phyloP scores from a whole-genome alignment of 2,113 vertebrate species.

The Sterna hirundo region DNA sequence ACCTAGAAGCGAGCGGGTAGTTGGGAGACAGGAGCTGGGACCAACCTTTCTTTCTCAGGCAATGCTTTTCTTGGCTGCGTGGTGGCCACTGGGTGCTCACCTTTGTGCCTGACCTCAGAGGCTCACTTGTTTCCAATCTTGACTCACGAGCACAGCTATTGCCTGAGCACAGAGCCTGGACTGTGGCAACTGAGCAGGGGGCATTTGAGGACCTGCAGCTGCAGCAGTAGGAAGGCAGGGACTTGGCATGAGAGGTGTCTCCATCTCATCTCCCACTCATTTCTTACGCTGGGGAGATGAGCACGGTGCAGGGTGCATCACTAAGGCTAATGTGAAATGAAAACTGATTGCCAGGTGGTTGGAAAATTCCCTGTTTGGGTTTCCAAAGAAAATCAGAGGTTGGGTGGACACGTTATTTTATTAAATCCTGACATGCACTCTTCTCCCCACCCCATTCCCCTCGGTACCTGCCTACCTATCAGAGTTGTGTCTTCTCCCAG shows the following conservation, averaged over 20 bases:
- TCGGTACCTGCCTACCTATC: neutral
- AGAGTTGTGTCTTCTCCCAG: conserved; percentile 17
- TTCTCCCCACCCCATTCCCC: neutral
- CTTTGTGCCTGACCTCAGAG: neutral
- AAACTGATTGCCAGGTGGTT: neutral
- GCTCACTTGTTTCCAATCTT: neutral
- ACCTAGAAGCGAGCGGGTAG: neutral
- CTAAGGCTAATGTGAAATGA: neutral
- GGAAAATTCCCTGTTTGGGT: conserved; percentile 5
- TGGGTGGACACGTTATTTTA: neutral
- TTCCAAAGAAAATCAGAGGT: neutral
- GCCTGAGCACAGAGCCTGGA: neutral
- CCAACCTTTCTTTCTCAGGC: neutral
- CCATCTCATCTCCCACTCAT: neutral
- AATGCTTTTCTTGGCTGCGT: neutral
- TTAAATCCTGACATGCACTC: neutral
- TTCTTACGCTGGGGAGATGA: neutral
- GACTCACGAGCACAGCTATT: neutral
- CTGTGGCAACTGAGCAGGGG: neutral
- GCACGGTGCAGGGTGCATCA: neutral
- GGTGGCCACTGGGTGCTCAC: neutral
- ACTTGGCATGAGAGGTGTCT: neutral
- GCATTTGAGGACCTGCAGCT: neutral
- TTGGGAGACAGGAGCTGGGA: neutral
- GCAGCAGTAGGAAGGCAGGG: neutral